These are phyloP conservation scores for Hyposoter dolosus DNA, from an alignment of 2,888 invertebrate species.

Conservation along the genomic window DNA sequence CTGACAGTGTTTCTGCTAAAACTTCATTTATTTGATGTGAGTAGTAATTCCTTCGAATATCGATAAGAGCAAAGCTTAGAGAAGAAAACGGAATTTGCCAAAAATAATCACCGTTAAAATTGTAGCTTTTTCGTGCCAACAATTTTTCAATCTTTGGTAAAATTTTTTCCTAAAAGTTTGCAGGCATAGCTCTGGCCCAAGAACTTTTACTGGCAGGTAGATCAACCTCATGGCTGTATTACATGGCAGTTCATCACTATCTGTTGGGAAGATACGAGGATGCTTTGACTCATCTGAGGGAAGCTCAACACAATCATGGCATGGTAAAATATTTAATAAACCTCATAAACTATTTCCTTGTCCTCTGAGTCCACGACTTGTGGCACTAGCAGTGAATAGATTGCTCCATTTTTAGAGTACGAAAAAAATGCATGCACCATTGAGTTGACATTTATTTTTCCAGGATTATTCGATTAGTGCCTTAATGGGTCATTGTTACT, in stretches of 20 bases:
- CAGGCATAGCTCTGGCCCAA: slow-evolving; percentile 75
- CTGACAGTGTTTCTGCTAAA: slow-evolving; percentile 75
- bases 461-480: slow-evolving; percentile 77
- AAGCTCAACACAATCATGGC: slow-evolving; percentile 74
- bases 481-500: slow-evolving; percentile 77
- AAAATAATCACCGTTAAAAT: background rate
- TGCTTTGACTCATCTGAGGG: slow-evolving; percentile 74
- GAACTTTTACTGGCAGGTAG: slow-evolving; percentile 72
- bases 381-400: too few relatives aligned
- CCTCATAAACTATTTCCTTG: too few relatives aligned
- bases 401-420: background rate
- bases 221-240: slow-evolving; percentile 75
- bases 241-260: slow-evolving; percentile 76
- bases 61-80: background rate
- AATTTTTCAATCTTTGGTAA: background rate
- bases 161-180: slow-evolving; percentile 72
- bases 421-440: background rate
- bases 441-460: background rate
- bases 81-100: background rate
- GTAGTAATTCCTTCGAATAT: background rate
- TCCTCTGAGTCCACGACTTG: too few relatives aligned
- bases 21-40: slow-evolving; percentile 76
- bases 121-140: background rate
- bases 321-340: slow-evolving; percentile 68
- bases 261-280: slow-evolving; percentile 73